Conservation (phyloP, 2,113 vertebrate species). For the Muntiacus muntjak region DNA sequence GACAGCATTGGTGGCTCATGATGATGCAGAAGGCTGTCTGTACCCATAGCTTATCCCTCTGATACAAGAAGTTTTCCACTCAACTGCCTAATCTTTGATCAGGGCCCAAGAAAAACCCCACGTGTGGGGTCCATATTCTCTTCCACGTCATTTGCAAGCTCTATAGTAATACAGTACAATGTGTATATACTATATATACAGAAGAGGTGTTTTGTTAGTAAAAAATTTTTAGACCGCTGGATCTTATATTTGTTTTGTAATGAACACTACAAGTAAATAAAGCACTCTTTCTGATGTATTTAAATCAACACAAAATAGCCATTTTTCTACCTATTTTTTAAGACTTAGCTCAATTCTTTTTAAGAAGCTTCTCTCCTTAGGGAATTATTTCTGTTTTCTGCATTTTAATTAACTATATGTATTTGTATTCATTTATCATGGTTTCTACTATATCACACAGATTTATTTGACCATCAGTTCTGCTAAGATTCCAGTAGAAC, state of each 20-base stretch:
- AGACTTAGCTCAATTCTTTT: background rate
- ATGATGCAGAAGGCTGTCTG: conserved; percentile 55
- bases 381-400: background rate
- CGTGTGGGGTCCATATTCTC: conserved; percentile 71
- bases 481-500: background rate
- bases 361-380: background rate
- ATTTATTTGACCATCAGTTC: background rate
- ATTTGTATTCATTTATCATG: background rate
- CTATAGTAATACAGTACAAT: background rate
- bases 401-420: background rate
- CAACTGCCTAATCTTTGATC: conserved; percentile 17
- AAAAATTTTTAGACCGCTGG: background rate
- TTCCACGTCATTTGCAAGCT: conserved; percentile 73
- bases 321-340: background rate
- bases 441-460: background rate
- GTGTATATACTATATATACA: background rate
- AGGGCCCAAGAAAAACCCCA: conserved; percentile 70
- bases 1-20: conserved; percentile 57
- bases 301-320: background rate
- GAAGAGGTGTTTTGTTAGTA: background rate
- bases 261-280: background rate
- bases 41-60: conserved; percentile 55
- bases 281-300: background rate
- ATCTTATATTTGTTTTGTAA: background rate
- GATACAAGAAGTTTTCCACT: conserved; percentile 27